phyloP scores from a whole-genome alignment of 1,140 invertebrate genomes.

The Drosophila bipectinata region DNA sequence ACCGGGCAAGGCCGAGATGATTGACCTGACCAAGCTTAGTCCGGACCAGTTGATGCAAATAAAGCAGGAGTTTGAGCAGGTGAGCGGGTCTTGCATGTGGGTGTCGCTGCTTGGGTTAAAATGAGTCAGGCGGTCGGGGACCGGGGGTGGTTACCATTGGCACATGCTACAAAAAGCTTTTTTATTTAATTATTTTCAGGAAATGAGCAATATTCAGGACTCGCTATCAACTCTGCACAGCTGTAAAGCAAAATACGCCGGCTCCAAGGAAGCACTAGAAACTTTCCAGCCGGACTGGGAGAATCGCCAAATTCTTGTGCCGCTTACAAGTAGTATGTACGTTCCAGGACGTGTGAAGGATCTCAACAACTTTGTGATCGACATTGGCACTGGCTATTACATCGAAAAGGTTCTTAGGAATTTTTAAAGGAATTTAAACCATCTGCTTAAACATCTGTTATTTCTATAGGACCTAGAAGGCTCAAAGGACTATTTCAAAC shows the following conservation, averaged over 20 bases:
- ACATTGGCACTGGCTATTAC: constrained; percentile 98
- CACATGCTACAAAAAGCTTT: constrained; percentile 52
- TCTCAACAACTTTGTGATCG: constrained; percentile 93
- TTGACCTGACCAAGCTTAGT: constrained; percentile 91
- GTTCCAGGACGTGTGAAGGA: constrained; percentile 94
- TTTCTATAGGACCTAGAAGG: constrained; percentile 88
- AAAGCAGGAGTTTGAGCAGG: constrained; percentile 94
- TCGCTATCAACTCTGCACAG: constrained; percentile 95
- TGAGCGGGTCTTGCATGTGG: constrained; percentile 85
- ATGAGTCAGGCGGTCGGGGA: constrained; percentile 23
- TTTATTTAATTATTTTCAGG: constrained; percentile 85
- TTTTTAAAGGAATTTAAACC: not conserved
- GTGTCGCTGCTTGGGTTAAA: constrained; percentile 26
- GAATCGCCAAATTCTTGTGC: constrained; percentile 94
- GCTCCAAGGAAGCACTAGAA: constrained; percentile 93
- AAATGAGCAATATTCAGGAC: constrained; percentile 93
- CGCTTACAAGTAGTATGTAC: constrained; percentile 97
- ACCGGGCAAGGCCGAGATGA: constrained; percentile 86
- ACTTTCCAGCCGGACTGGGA: constrained; percentile 90
- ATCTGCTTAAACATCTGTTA: constrained; percentile 17
- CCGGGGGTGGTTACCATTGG: constrained; percentile 7
- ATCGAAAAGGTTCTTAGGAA: constrained; percentile 89
- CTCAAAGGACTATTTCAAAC: constrained; percentile 96
- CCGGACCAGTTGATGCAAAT: constrained; percentile 91
- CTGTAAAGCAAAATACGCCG: constrained; percentile 94